These are phyloP conservation scores for Sinohyriopsis cumingii DNA, from an alignment of 2,888 invertebrate species.

Conservation along the genomic window DNA sequence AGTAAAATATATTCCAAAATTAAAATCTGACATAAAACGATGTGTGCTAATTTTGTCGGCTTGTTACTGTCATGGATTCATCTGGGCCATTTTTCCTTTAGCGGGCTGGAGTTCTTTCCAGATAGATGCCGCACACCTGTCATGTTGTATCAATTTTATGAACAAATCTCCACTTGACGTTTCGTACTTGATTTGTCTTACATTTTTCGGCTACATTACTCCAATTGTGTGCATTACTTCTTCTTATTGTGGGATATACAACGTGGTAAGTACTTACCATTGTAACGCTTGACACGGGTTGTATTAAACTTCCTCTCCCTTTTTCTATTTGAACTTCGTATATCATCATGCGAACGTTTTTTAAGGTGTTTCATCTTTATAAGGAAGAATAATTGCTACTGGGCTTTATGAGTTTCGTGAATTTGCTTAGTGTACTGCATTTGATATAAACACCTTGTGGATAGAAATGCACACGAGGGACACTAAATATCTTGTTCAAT, in stretches of 20 bases:
- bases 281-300: too few relatives aligned
- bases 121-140: not conserved
- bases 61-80: constrained; percentile 1
- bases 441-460: too few relatives aligned
- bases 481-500: too few relatives aligned
- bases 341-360: too few relatives aligned
- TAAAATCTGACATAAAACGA: not conserved
- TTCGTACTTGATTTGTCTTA: constrained; percentile 1
- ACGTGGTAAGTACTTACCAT: not conserved
- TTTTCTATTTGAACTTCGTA: too few relatives aligned
- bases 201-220: not conserved
- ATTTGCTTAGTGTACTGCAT: too few relatives aligned
- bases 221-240: not conserved
- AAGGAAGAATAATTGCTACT: too few relatives aligned
- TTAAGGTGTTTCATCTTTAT: too few relatives aligned
- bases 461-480: too few relatives aligned
- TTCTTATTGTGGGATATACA: not conserved
- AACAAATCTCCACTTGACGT: not conserved
- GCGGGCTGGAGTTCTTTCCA: constrained; percentile 6
- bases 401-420: too few relatives aligned
- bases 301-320: too few relatives aligned
- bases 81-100: constrained; percentile 4
- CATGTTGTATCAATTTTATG: not conserved
- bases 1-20: too few relatives aligned
- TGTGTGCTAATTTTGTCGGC: not conserved